A percentile compares a stretch with the other conserved stretches of the same genome.
These are phyloP conservation scores for Netta rufina DNA, from an alignment of 2,797 vertebrate species.

Conservation along the genomic window DNA sequence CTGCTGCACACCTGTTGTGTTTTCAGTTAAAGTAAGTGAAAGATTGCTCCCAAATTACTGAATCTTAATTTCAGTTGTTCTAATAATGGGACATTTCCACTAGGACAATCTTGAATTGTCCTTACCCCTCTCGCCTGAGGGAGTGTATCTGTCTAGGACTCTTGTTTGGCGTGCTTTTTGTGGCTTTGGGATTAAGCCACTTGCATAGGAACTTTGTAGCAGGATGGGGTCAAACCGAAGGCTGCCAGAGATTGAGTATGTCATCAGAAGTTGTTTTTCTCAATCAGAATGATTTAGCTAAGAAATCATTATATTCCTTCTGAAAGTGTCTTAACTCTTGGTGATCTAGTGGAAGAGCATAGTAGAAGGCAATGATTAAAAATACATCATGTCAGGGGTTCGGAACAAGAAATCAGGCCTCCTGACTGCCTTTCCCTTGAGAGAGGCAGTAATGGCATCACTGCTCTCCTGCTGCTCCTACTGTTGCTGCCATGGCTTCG, in stretches of 20 bases:
- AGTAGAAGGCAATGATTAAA: neutral
- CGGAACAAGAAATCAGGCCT: neutral
- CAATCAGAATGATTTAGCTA: neutral
- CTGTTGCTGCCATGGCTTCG: neutral
- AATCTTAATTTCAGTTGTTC: neutral
- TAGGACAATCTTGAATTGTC: neutral
- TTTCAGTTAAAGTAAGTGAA: neutral
- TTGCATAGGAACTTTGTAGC: neutral
- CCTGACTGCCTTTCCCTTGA: neutral
- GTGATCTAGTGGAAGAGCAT: neutral
- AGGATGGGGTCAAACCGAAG: neutral
- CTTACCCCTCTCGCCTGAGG: fast-evolving
- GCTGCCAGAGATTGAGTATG: neutral
- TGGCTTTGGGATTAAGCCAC: neutral
- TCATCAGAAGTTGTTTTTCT: neutral
- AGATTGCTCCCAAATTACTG: neutral
- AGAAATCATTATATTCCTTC: neutral
- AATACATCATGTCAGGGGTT: neutral
- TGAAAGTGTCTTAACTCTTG: neutral
- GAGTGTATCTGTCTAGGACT: neutral
- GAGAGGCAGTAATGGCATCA: neutral
- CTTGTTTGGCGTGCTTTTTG: neutral
- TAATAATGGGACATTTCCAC: neutral
- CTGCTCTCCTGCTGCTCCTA: neutral
- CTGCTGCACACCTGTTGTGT: neutral